Base-by-base conservation (phyloP, 1,140 invertebrate genomes). In the Macrostomum lignano region DNA sequence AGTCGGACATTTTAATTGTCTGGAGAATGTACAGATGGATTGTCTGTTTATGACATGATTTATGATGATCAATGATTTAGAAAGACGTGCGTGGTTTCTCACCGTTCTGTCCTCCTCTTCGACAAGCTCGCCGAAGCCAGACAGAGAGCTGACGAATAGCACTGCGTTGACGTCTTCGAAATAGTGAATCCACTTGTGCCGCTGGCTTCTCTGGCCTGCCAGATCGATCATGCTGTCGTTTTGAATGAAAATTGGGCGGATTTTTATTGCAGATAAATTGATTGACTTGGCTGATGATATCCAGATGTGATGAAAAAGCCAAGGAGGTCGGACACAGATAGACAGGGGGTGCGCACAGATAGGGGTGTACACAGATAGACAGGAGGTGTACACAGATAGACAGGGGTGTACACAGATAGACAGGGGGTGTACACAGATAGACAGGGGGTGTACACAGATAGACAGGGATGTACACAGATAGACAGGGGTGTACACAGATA, bases 121-220 rank as follows among this genome's bases (percentile, higher is more conserved):
- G 10, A 60, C 38, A 22, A 44, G 34, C 36, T 54, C 46, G 33
- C 50, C 45, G 38, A 42, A 52, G 9, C 40, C 49, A 7, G 42
- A 44, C 9, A 52, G 46, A 3, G 55, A 46, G 2, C 46, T 48
- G 36, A 59, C 57, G 33, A 57, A 60, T 20, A 60, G 43, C 10
- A 59, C 55, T 3, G 55, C 52, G 20, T 53, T 55, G 3, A 58
- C 56, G 31, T 49, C 52, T 33, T 52, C 52, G 38, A 55, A 55
- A 30, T 52, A 49, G 34, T 54, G 52, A 31, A 55, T 55, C 52
- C 52, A 55, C 39, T 55, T 55, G 33, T 53, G 46, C 14, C 52
- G 29, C 37, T 55, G 43, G 29, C 47, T 53, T 31, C 51, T 46
- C 38, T 55, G 52, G 1, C 52, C 52, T 4, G 47, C 49, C 7